Evolutionary conservation across 2,888 invertebrate genomes (phyloP), one percentile per base, ranked within the genome.

Genomic region (Anarsia innoxiella): DNA sequence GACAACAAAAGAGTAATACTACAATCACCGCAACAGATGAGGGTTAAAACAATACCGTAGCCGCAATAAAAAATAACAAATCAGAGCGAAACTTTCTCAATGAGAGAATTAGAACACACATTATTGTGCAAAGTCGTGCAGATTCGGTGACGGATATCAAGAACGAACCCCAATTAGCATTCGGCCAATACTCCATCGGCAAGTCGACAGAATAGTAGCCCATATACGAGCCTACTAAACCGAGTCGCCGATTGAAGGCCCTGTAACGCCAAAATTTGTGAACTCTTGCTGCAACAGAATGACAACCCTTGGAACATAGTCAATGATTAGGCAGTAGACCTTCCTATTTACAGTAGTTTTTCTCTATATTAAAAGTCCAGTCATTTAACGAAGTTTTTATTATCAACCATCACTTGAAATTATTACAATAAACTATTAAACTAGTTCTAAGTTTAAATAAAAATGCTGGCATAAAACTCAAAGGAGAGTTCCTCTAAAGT

Each of bases 131-230:
- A 49, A 41, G 45, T 35, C 48, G 50, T 48, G 57, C 51, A 50
- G 54, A 55, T 57, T 59, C 53, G 54, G 69, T 73, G 68, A 66
- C 60, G 57, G 58, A 68, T 57, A 44, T 59, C 56, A 66, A 71
- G n/a, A n/a, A 88, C 88, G 78, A 87, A 88, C 88, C 88, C 88
- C 88, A 88, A 71, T 88, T 87, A 50, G 88, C 87, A 67, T 75
- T 67, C 50, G 86, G 87, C 87, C 88, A 86, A 69, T 83, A 80
- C 61, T 88, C 86, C 86, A 88, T 80, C 52, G 80, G 84, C 56
- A 86, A 69, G 53, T 85, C 78, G 51, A 88, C 72, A 41, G 87
- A 82, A 66, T 84, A 84, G 71, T 83, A 85, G 46, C 85, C 86
- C 83, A 86, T 75, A 59, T 76, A 76, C 56, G 83, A 83, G 53